A percentile compares a stretch with the other conserved stretches of the same genome.
Conservation (phyloP, 2,113 vertebrate genomes). For the Podarcis raffonei region DNA sequence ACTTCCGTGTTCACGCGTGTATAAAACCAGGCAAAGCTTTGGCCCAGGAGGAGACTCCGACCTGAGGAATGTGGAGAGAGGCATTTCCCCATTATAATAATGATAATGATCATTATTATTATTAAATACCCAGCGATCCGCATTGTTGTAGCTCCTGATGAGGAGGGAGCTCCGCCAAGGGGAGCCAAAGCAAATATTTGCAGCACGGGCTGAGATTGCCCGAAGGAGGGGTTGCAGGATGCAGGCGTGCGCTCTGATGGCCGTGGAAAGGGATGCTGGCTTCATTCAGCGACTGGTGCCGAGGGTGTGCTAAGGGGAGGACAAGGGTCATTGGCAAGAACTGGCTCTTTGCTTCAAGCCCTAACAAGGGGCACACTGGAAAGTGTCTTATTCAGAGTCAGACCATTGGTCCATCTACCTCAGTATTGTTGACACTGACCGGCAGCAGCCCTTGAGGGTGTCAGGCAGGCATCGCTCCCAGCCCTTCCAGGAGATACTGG, state of each 20-base stretch:
- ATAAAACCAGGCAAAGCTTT: not conserved
- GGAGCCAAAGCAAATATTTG: slow-evolving; percentile 11
- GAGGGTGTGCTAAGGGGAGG: not conserved
- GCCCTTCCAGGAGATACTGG: too few species aligned
- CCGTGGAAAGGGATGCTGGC: not conserved
- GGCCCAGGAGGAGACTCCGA: not conserved
- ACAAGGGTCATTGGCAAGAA: too few species aligned
- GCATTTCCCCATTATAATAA: not conserved
- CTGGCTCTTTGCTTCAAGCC: not conserved
- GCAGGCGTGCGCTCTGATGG: not conserved
- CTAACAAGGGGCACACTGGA: not conserved
- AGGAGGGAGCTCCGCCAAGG: not conserved
- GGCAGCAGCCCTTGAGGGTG: too few species aligned
- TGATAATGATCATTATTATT: too few species aligned
- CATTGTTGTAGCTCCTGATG: not conserved
- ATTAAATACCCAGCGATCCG: not conserved
- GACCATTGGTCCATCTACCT: too few species aligned
- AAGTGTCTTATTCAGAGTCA: too few species aligned
- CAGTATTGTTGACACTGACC: too few species aligned
- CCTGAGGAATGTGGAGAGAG: not conserved
- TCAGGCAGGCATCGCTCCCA: too few species aligned
- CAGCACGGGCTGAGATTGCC: not conserved
- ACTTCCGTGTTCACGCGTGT: too few species aligned
- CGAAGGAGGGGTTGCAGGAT: not conserved
- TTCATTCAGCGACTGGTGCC: not conserved